A percentile compares a stretch with the other conserved stretches of the same genome.
These are phyloP conservation scores for Chrysolina oricalcia DNA, from an alignment of 2,888 invertebrate genomes.

Conservation along the genomic window DNA sequence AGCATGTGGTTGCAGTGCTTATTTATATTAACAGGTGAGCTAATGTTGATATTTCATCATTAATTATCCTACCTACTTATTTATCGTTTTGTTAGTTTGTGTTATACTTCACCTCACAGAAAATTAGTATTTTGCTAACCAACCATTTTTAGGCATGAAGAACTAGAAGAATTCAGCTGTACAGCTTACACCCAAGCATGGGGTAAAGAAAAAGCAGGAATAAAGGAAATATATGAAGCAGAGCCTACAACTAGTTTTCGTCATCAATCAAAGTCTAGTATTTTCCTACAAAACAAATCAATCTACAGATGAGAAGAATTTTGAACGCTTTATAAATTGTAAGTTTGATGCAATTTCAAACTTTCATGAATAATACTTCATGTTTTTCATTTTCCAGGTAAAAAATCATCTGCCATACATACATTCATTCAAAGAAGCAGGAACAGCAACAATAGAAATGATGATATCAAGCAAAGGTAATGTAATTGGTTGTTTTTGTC, in stretches of 20 bases:
- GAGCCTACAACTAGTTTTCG: too few species aligned
- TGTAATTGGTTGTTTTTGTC: too few species aligned
- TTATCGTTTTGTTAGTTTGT: not conserved
- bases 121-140: conserved; percentile 9
- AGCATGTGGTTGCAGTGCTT: conserved; percentile 19
- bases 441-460: conserved; percentile 11
- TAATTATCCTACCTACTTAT: not conserved
- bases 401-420: conserved; percentile 15
- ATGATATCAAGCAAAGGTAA: too few species aligned
- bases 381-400: conserved; percentile 21
- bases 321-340: conserved; percentile 26
- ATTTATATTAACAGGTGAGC: conserved; percentile 25
- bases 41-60: conserved; percentile 2
- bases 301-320: conserved; percentile 4
- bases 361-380: conserved; percentile 25
- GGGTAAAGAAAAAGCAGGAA: conserved; percentile 32
- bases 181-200: conserved; percentile 33
- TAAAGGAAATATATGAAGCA: conserved; percentile 25
- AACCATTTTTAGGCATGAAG: conserved; percentile 33
- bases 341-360: conserved; percentile 9
- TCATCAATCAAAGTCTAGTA: conserved; percentile 5
- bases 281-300: conserved; percentile 26
- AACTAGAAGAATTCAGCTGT: conserved; percentile 36
- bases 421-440: conserved; percentile 11
- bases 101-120: not conserved